Conservation (phyloP, 1,140 invertebrate species). For the Vollenhovia emeryi region DNA sequence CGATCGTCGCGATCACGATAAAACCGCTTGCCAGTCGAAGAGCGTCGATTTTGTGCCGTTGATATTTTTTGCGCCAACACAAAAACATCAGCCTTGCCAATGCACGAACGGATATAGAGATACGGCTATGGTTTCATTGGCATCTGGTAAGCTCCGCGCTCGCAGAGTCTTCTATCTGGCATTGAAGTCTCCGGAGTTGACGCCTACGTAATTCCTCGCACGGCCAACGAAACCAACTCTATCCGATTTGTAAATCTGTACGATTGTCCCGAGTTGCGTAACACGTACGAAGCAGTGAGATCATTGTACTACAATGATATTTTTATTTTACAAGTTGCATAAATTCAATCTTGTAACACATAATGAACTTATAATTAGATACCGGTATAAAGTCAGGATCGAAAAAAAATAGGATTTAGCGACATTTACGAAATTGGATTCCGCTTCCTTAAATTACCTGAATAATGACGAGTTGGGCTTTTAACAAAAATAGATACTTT, state of each 20-base stretch:
- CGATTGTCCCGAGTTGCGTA: conserved; percentile 49
- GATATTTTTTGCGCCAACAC: conserved; percentile 22
- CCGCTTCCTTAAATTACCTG: not conserved
- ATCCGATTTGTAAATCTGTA: conserved; percentile 57
- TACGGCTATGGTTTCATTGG: conserved; percentile 35
- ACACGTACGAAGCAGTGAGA: conserved; percentile 12
- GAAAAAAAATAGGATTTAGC: not conserved
- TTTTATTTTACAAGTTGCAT: not conserved
- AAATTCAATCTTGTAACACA: not conserved
- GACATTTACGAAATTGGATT: not conserved
- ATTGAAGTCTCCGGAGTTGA: conserved; percentile 67
- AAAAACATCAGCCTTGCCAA: conserved; percentile 11
- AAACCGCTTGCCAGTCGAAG: not conserved
- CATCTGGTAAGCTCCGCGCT: conserved; percentile 40
- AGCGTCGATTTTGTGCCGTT: conserved; percentile 1
- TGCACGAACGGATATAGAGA: conserved; percentile 16
- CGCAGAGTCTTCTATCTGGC: conserved; percentile 48
- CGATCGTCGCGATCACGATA: conserved; percentile 23
- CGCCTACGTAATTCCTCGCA: conserved; percentile 38
- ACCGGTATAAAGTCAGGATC: not conserved
- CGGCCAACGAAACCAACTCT: conserved; percentile 12
- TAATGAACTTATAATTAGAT: conserved; percentile 9
- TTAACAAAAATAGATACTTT: not conserved
- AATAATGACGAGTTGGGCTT: not conserved
- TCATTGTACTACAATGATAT: conserved; percentile 10